Evolutionary conservation across 2,113 vertebrate species (phyloP).

Genomic region (Chinchilla lanigera): DNA sequence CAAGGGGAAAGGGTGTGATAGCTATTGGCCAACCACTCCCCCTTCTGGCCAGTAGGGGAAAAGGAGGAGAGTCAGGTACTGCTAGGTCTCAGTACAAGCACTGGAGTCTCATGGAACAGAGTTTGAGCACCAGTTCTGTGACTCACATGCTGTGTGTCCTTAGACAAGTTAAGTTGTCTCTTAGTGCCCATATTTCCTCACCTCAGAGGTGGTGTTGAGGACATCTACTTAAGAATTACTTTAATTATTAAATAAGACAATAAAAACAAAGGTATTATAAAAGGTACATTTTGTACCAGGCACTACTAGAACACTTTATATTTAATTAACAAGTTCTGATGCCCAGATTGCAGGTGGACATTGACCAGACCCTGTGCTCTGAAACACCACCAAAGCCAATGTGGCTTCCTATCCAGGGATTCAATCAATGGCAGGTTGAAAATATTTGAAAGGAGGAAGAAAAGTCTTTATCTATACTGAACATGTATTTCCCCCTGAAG

Average conservation of each 20-base stretch:
- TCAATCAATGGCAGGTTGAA: background rate
- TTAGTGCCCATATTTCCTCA: background rate
- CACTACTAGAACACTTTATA: background rate
- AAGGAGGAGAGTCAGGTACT: background rate
- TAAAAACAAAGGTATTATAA: background rate
- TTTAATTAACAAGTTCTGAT: background rate
- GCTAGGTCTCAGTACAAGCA: background rate
- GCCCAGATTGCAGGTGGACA: background rate
- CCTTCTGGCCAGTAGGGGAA: background rate
- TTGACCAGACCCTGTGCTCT: background rate
- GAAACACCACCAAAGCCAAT: background rate
- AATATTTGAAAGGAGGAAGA: background rate
- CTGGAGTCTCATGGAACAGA: background rate
- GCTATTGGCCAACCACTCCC: background rate
- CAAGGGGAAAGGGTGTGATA: background rate
- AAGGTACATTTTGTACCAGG: background rate
- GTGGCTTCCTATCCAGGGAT: background rate
- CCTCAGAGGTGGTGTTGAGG: background rate
- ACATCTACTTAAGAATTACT: background rate
- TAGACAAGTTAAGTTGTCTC: background rate
- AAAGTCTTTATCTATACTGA: background rate
- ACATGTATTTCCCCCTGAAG: background rate
- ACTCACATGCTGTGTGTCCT: background rate
- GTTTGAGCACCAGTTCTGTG: background rate
- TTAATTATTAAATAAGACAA: background rate